Evolutionary conservation across 2,797 vertebrate species (phyloP), one percentile per base, ranked within the genome.

Genomic region (Luscinia megarhynchos): DNA sequence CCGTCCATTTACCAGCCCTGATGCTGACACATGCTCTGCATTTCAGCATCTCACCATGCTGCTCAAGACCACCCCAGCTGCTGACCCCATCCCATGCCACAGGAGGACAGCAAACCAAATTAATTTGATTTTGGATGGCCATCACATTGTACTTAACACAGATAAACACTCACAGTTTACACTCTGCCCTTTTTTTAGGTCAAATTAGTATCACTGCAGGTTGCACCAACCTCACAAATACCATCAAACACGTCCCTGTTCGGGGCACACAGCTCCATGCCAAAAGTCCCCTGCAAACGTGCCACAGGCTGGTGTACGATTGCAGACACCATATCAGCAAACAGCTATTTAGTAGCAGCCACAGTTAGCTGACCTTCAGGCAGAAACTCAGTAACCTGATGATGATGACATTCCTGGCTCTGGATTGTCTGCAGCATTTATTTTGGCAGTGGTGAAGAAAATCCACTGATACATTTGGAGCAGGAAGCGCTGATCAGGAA

Each of bases 311-410:
- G 26, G 62, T 14, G 54, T 7, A 3, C 0, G 15, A 76, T 41
- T 3, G 36, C 88, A 67, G 50, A 63, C 61, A 82, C 32, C 54
- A 10, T 1, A 89, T 18, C 63, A 83, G 82, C 87, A 63, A 91
- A 70, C 78, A 85, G 84, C 59, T 76, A 46, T 73, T 84, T 48
- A 91, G 81, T 69, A 84, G 84, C 87, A 89, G 50, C 16, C 84
- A 43, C 87, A 87, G 63, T 41, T n/a, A 87, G 81, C 78, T 85
- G 95, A 94, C 94, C 95, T 93, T 93, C 89, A 91, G 72, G 75
- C 81, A 90, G 92, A 96, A 94, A 84, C 41, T 73, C 75, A 63
- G 86, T 69, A 96, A 91, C 91, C 81, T 23, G 15, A 68, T 20
- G 74, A 87, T 45, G 77, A 87, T 90, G 84, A 93, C 86, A 90